Conservation (phyloP, 2,888 invertebrate genomes). For the Sarcophaga variegata region DNA sequence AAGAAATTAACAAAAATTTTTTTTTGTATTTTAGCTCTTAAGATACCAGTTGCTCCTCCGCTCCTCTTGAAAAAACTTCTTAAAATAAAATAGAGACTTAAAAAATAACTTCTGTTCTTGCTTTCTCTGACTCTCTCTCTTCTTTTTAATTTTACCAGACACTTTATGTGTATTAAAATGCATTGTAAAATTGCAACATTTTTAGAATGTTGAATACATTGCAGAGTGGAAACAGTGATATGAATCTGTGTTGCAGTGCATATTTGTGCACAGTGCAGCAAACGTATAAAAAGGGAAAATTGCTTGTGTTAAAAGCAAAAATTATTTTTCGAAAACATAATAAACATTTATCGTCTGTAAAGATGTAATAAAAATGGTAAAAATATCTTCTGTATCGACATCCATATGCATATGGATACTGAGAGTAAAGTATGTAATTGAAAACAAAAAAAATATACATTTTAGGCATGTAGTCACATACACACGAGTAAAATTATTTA, state of each 20-base stretch:
- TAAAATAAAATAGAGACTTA: too few species aligned
- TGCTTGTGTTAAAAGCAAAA: constrained; percentile 54
- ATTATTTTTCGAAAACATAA: constrained; percentile 42
- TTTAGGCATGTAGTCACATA: too few species aligned
- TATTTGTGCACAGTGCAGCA: constrained; percentile 2
- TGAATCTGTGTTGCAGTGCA: too few species aligned
- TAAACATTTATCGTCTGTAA: constrained; percentile 56
- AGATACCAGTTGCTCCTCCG: too few species aligned
- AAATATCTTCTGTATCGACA: background rate
- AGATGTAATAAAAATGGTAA: constrained; percentile 38
- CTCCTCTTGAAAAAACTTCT: too few species aligned
- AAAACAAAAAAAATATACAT: too few species aligned
- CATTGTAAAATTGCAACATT: constrained; percentile 3
- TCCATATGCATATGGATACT: background rate
- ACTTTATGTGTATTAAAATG: background rate
- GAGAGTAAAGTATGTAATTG: background rate
- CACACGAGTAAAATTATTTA: too few species aligned
- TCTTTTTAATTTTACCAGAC: background rate
- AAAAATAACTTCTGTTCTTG: too few species aligned
- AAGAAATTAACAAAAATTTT: too few species aligned
- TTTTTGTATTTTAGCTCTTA: too few species aligned
- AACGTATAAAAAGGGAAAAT: background rate
- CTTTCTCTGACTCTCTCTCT: background rate
- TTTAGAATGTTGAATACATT: constrained; percentile 27
- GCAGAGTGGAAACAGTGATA: background rate